Evolutionary conservation across 2,888 invertebrate genomes (phyloP), one percentile per base, ranked within the genome.

Genomic region (Metallyticus violacea): DNA sequence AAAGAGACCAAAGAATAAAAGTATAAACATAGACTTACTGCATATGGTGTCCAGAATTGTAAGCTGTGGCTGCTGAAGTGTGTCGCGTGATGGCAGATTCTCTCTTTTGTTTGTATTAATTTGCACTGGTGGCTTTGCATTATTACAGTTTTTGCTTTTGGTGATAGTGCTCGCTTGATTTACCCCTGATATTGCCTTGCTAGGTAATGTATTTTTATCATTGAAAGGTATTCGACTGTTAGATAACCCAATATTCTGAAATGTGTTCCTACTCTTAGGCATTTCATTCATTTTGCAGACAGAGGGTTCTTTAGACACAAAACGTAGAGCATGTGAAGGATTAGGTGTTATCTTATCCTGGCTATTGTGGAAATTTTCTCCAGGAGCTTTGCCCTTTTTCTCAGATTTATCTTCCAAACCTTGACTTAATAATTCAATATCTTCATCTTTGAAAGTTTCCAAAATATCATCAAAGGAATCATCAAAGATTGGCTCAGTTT

Each of bases 381-480:
- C 4, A 1, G 40, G 15, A 62, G 1, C 15, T 4, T 1, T 62
- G 40, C 40, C 22, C 3, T 62, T 62, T 40, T 26, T 83, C 15
- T 27, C 40, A 62, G 15, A 15, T 62, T 62, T 62, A 15, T 62
- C 40, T 62, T 62, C 40, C 40, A 62, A 62, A 79, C 78, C 77
- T 77, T 86, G 86, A 30, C 86, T 86, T 5, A 86, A 28, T 26
- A 86, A 40, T 22, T 84, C 80, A n/a, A 84, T 80, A 84, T 86
- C 85, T 80, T 84, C 84, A 9, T 86, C 86, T 27, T 80, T 79
- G 25, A 86, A 86, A 7, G 29, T 84, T 25, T 79, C 27, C 28
- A 86, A 80, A 78, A 80, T 79, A 28, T 40, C 80, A 79, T 86
- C 86, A 79, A 84, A 86, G 22, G 86, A 86, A 77, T 86, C 86